These are phyloP conservation scores for Lycia hirtaria DNA, from an alignment of 2,888 invertebrate genomes.

Conservation along the genomic window DNA sequence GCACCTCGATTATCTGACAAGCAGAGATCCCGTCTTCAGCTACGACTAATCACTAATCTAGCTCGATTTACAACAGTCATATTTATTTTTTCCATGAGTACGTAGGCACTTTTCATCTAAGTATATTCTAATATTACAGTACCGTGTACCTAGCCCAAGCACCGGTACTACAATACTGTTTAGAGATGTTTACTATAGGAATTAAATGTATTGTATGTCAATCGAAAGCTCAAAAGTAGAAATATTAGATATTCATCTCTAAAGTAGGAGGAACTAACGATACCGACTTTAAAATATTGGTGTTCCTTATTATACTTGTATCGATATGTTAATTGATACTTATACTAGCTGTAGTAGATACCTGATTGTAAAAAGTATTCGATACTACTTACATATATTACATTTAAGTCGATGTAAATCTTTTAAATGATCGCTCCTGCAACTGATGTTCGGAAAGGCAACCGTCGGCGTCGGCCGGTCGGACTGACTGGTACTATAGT, in stretches of 20 bases:
- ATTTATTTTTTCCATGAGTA: background rate
- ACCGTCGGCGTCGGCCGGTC: too few species aligned
- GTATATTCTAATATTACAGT: constrained; percentile 16
- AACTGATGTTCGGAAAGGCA: too few species aligned
- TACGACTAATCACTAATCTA: constrained; percentile 54
- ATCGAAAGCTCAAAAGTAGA: constrained; percentile 29
- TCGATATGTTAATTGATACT: background rate
- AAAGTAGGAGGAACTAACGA: constrained; percentile 16
- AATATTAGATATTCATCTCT: constrained; percentile 22
- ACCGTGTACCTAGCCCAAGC: constrained; percentile 27
- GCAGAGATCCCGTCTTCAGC: constrained; percentile 82
- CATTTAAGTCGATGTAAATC: background rate
- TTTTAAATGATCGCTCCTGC: too few species aligned
- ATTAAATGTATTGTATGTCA: constrained; percentile 28
- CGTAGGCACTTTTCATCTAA: background rate
- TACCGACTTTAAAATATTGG: constrained; percentile 18
- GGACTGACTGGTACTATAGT: too few species aligned
- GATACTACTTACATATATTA: background rate
- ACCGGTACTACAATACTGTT: constrained; percentile 15
- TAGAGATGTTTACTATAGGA: constrained; percentile 20
- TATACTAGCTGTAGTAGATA: constrained; percentile 4
- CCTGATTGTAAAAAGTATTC: background rate
- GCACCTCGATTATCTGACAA: constrained; percentile 80
- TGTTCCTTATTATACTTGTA: constrained; percentile 21
- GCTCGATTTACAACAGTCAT: background rate